Conservation (phyloP, 2,888 invertebrate genomes). For the Callyntrura guangdongensis region DNA sequence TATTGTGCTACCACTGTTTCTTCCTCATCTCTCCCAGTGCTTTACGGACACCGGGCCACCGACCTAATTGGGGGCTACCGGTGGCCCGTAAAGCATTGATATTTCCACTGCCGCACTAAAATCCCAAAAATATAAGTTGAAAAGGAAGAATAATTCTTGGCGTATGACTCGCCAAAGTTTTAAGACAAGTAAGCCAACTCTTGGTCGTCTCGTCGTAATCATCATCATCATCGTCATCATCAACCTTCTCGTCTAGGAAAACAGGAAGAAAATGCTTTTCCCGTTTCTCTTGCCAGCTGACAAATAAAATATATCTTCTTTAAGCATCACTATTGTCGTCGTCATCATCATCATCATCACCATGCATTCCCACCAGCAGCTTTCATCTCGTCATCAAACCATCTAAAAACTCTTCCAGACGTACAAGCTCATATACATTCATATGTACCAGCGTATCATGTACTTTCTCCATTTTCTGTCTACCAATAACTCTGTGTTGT, state of each 20-base stretch:
- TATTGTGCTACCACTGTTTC: too few relatives aligned
- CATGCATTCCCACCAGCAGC: too few relatives aligned
- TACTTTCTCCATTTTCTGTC: conserved; percentile 1
- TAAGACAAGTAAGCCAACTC: conserved; percentile 42
- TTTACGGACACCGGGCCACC: too few relatives aligned
- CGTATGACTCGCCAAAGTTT: conserved; percentile 64
- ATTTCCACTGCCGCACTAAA: neutral
- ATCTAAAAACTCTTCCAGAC: conserved; percentile 22
- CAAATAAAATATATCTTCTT: conserved; percentile 74
- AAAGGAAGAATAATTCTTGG: conserved; percentile 34
- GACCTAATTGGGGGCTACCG: too few relatives aligned
- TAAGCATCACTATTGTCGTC: conserved; percentile 56
- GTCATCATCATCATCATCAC: neutral
- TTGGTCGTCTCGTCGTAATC: neutral
- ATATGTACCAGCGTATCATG: neutral
- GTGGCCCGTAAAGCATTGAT: too few relatives aligned
- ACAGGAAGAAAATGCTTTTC: conserved; percentile 32
- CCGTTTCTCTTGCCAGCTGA: conserved; percentile 69
- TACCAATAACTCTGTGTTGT: neutral
- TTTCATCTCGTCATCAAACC: conserved; percentile 58
- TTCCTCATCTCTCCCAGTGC: too few relatives aligned
- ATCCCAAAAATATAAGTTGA: neutral
- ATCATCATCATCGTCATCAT: too few relatives aligned
- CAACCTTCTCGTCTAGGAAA: neutral
- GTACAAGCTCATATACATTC: neutral